Evolutionary conservation across 1,140 invertebrate genomes (phyloP), one percentile per base, ranked within the genome.

Genomic region (Penaeus vannamei): DNA sequence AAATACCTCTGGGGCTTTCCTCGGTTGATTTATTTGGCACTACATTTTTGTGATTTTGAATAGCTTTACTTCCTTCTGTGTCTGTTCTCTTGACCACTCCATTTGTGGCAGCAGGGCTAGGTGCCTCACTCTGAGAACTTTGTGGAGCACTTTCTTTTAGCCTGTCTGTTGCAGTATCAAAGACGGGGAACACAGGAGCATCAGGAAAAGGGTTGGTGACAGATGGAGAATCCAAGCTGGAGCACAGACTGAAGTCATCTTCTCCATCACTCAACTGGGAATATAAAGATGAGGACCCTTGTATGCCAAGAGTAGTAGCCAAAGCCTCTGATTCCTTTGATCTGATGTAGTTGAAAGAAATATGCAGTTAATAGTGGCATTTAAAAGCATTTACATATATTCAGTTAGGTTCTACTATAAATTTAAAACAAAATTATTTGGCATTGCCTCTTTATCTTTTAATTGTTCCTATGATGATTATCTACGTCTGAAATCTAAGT

Each of bases 191-290:
- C 17, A 32, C 22, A 4, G 85, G 85, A 29, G 53, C 22, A 32
- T 26, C 22, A 2, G 85, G 85, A 22, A 32, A 14, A 32, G 84
- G 22, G 22, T 20, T 42, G 7, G 59, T 36, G 23, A 53, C 64
- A 29, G 23, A 26, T 26, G 87, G 69, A 69, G 59, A 79, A 29
- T 83, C 87, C 14, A 61, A 80, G 26, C 62, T 87, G 32, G 86
- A 87, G 46, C 86, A 87, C 29, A 87, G 20, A 83, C 86, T 87
- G 26, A 87, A 83, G 79, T 84, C 81, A 76, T 88, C 86, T 26
- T 84, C 86, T 2, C 80, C 61, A 64, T 88, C 86, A 61, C 81
- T 88, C 59, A 88, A 26, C 86, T 88, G 86, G 5, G 86, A 83
- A 42, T 88, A 88, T 20, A 88, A 66, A 1, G 86, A 88, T 4